A percentile compares a stretch with the other conserved stretches of the same genome.
Conservation (phyloP, 1,140 invertebrate genomes). For the Drosophila watanabei region DNA sequence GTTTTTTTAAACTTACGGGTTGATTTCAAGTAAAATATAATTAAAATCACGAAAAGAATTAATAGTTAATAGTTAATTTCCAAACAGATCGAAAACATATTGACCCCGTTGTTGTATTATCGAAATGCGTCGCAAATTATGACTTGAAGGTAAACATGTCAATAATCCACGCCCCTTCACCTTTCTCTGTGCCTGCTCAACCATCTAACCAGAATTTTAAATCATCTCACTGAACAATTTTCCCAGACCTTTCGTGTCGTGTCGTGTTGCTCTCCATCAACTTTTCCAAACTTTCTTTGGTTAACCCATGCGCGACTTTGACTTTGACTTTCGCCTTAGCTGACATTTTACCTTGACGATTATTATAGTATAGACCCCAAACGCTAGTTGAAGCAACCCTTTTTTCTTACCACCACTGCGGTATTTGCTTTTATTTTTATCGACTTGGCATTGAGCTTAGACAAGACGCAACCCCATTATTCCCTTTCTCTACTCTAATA, state of each 20-base stretch:
- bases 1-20: not conserved
- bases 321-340: slow-evolving; percentile 20
- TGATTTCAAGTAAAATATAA: not conserved
- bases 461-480: slow-evolving; percentile 13
- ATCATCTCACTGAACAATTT: slow-evolving; percentile 9
- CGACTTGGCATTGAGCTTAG: slow-evolving; percentile 53
- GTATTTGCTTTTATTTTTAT: slow-evolving; percentile 43
- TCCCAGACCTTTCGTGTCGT: slow-evolving; percentile 6
- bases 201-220: slow-evolving; percentile 18
- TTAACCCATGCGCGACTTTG: slow-evolving; percentile 28
- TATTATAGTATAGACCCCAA: slow-evolving; percentile 5
- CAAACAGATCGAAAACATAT: not conserved
- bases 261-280: slow-evolving; percentile 7
- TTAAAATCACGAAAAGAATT: not conserved
- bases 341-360: slow-evolving; percentile 25
- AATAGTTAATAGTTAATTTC: not conserved
- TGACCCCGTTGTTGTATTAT: not conserved
- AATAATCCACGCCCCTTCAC: slow-evolving; percentile 12
- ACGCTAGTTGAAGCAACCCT: slow-evolving; percentile 1
- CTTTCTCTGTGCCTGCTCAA: not conserved
- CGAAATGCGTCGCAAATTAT: slow-evolving; percentile 14
- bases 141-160: slow-evolving; percentile 13
- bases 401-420: slow-evolving; percentile 9
- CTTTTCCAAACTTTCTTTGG: slow-evolving; percentile 21
- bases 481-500: not conserved